Evolutionary conservation across 2,888 invertebrate species (phyloP), one percentile per base, ranked within the genome.

Genomic region (Agapostemon virescens): DNA sequence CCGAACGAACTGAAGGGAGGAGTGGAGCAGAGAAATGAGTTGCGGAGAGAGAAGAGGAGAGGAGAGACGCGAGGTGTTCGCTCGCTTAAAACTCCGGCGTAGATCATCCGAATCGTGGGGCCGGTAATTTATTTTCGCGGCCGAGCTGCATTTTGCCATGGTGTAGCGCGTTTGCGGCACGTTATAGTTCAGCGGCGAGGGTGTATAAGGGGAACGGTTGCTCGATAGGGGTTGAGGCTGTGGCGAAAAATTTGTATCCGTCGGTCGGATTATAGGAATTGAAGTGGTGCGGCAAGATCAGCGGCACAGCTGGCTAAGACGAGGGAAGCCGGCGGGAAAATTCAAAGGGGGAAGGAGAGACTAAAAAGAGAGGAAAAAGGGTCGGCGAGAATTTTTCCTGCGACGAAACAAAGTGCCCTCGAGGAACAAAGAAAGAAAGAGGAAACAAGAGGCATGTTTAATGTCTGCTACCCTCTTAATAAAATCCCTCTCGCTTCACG

Each of bases 401-500:
- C 69, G 23, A 61, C 49, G 36, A 20, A 36, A 74, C 71, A 79
- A 74, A 76, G 74, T 75, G 30, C 63, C 55, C 79, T 66, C 40
- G 33, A 5, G 71, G 71, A 69, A 72, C 75, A 73, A 77, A 75
- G 69, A 77, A 73, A 71, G 74, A 68, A 79, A 79, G 71, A 64
- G 81, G 86, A 86, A 84, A 85, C 84, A 79, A 83, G 82, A 74
- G 77, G 85, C 84, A 84, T 71, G 81, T 87, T 88, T 86, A 87
- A 86, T 83, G 85, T 87, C 88, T 84, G 85, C 71, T 88, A 36
- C 88, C 88, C 87, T 89, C 89, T 90, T 90, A 88, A 88, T 90
- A 88, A 88, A 88, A 86, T 88, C 72, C 89, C 89, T 89, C 89
- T 85, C 89, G 89, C 89, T 89, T 82, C 87, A 86, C 84, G 85